These are phyloP conservation scores for Campylomormyrus numenius DNA, from an alignment of 2,113 vertebrate species.

Conservation along the genomic window DNA sequence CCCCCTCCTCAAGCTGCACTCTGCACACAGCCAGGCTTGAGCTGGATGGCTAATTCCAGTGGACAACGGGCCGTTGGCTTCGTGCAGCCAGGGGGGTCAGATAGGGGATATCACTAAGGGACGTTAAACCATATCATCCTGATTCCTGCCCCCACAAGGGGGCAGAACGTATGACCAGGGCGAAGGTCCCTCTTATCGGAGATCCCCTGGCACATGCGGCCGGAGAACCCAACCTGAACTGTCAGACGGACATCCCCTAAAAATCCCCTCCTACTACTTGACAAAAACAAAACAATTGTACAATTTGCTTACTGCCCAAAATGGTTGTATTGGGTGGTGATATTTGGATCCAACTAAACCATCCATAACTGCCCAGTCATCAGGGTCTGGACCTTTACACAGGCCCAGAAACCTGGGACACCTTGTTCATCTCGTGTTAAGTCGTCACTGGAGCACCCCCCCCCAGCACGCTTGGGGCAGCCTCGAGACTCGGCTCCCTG, in stretches of 20 bases:
- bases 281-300: neutral
- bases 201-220: neutral
- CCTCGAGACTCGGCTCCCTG: neutral
- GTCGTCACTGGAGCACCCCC: neutral
- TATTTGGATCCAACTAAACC: neutral
- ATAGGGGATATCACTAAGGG: neutral
- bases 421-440: neutral
- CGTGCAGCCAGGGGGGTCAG: neutral
- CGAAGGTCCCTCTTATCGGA: neutral
- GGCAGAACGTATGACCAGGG: neutral
- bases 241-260: neutral
- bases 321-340: neutral
- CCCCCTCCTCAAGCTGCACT: too few relatives aligned
- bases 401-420: neutral
- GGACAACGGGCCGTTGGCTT: neutral
- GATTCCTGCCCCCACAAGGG: neutral
- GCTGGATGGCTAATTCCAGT: too few relatives aligned
- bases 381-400: neutral
- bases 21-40: too few relatives aligned
- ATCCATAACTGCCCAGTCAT: neutral
- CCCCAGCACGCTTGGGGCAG: neutral
- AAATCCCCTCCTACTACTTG: neutral
- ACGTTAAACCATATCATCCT: neutral
- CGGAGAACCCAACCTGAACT: neutral
- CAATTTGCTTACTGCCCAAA: neutral